Conservation (phyloP, 1,140 invertebrate species). For the Kradibia gibbosae region DNA sequence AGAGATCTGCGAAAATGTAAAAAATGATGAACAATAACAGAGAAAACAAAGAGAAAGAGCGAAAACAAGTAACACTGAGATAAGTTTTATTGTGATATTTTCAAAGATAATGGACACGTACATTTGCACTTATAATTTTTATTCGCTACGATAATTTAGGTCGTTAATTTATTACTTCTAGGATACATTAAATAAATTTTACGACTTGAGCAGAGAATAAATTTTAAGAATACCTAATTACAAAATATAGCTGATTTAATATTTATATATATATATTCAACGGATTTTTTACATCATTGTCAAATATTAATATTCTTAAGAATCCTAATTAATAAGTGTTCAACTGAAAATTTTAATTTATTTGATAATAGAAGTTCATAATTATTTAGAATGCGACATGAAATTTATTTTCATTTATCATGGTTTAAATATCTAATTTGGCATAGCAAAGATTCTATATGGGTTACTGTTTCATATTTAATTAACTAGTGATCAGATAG, state of each 20-base stretch:
- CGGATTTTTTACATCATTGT: neutral
- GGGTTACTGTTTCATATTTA: neutral
- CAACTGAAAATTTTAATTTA: neutral
- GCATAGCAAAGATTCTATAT: neutral
- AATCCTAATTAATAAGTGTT: neutral
- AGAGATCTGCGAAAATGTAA: neutral
- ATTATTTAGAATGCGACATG: neutral
- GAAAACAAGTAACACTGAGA: too few species aligned
- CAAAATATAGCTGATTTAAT: neutral
- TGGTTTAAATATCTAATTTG: neutral
- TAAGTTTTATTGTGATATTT: slow-evolving; percentile 8
- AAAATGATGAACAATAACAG: neutral
- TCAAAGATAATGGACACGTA: neutral
- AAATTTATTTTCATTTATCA: neutral
- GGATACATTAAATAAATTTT: neutral
- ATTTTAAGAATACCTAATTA: neutral
- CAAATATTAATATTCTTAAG: neutral
- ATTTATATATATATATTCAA: neutral
- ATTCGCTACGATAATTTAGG: neutral
- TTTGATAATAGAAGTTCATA: neutral
- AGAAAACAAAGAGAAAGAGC: neutral
- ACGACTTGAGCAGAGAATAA: neutral
- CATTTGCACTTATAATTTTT: neutral
- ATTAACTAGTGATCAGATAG: neutral
- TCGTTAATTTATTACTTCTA: neutral